Conservation (phyloP, 2,797 vertebrate genomes). For the Gymnothorax reevesii region DNA sequence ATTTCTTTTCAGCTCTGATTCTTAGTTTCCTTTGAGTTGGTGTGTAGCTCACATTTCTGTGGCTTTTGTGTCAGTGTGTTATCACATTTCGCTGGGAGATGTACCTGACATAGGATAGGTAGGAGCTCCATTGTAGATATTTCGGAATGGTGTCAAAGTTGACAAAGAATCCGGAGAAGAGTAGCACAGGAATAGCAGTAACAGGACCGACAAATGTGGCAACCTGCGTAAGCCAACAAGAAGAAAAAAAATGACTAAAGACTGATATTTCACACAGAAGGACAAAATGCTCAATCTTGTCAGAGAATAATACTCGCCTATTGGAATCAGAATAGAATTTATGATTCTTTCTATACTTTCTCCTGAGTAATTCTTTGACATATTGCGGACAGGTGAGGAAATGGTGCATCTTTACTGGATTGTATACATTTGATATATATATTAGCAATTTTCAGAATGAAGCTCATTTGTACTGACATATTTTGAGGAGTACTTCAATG, state of each 20-base stretch:
- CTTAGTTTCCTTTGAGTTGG: background rate
- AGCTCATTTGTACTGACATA: background rate
- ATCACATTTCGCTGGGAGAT: constrained; percentile 27
- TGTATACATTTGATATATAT: background rate
- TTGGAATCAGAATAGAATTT: background rate
- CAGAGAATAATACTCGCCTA: background rate
- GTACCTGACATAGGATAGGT: constrained; percentile 95
- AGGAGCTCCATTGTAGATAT: constrained; percentile 97
- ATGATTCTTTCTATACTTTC: background rate
- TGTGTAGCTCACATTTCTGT: background rate
- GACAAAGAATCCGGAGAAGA: constrained; percentile 98
- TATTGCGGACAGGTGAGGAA: background rate
- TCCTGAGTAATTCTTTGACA: background rate
- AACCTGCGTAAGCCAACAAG: constrained; percentile 70
- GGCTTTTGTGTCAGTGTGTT: background rate
- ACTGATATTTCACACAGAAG: background rate
- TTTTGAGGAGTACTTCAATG: background rate
- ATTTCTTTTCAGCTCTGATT: background rate
- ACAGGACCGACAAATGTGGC: constrained; percentile 95
- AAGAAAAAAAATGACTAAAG: too few species aligned
- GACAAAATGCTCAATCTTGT: background rate
- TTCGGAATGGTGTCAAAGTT: constrained; percentile 98
- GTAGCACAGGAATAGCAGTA: constrained; percentile 91
- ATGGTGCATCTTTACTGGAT: background rate
- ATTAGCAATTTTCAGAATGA: background rate